These are phyloP conservation scores for Kryptopterus vitreolus DNA, from an alignment of 2,797 vertebrate genomes.

Conservation along the genomic window DNA sequence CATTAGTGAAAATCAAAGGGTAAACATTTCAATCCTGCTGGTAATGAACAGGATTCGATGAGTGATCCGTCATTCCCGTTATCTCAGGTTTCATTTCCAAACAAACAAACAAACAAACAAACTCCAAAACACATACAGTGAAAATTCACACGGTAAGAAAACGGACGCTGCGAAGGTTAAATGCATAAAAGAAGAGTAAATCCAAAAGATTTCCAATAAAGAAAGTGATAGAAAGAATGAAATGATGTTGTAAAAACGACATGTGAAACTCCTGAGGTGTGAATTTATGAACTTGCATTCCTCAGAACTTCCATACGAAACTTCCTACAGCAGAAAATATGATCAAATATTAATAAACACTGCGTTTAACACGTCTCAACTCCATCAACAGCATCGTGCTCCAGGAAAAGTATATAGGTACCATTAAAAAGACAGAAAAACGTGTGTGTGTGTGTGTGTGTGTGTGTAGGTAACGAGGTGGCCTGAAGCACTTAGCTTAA, in stretches of 20 bases:
- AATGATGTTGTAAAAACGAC: slow-evolving; percentile 31
- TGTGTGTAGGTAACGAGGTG: slow-evolving; percentile 2
- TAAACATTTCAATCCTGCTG: slow-evolving; percentile 35
- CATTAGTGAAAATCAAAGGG: slow-evolving; percentile 37
- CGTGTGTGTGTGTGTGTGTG: neutral
- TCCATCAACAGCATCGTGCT: slow-evolving; percentile 5
- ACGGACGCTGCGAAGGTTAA: slow-evolving; percentile 23
- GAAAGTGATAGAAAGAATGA: slow-evolving; percentile 24
- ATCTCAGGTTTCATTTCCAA: slow-evolving; percentile 17
- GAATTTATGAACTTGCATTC: slow-evolving; percentile 32
- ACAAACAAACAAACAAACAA: slow-evolving; percentile 13
- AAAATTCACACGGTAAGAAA: slow-evolving; percentile 20
- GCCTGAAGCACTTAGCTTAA: slow-evolving; percentile 51
- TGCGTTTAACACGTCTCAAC: neutral
- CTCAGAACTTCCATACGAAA: slow-evolving; percentile 41
- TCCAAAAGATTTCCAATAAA: slow-evolving; percentile 33
- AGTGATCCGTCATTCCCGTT: slow-evolving; percentile 24
- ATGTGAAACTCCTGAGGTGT: slow-evolving; percentile 47
- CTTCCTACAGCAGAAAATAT: slow-evolving; percentile 35
- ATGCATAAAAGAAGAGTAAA: slow-evolving; percentile 11
- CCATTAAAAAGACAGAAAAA: slow-evolving; percentile 6
- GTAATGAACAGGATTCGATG: slow-evolving; percentile 13
- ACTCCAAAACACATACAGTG: neutral
- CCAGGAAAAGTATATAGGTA: neutral
- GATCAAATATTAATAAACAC: slow-evolving; percentile 5